Evolutionary conservation across 2,797 vertebrate species (phyloP), one percentile per base, ranked within the genome.

Genomic region (Propithecus perrieri): DNA sequence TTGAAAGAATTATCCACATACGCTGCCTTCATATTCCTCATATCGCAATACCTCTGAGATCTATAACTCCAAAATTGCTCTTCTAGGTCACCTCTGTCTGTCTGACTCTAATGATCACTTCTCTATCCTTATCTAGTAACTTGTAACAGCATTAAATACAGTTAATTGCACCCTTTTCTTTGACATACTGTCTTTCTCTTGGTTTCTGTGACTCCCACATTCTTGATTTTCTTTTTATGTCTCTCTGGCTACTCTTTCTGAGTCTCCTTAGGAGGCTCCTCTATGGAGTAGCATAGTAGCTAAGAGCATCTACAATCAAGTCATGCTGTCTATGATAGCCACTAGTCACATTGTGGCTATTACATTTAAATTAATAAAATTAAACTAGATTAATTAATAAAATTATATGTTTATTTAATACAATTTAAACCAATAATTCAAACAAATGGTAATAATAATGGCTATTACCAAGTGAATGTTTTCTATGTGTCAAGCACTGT

Each of bases 351-450:
- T 15, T 85, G 74, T 43, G 26, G 12, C 10, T 81, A 69, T 61
- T 61, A 71, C 13, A 88, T 65, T 94, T 89, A 85, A 85, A 67
- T 74, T 85, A 78, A 84, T 59, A 53, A 85, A 96, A 71, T 59
- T 57, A 85, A 72, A 57, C 15, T 67, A 85, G 30, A 55, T 65
- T n/a, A 80, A 83, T 48, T 41, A 80, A 79, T 30, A 57, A 87
- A 76, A 83, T n/a, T 79, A 46, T 38, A 33, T 50, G 55, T 53
- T 61, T 63, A 75, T 76, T 69, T 86, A 85, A 85, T 46, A 63
- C 74, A 89, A 35, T 89, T 89, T 50, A 76, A 92, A 80, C 30
- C 71, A 84, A 84, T 71, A 92, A 84, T 65, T 57, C 7, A 63
- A n/a, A 18, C 33, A n/a, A 65, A 65, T n/a, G 15, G 17, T n/a